Evolutionary conservation across 2,113 vertebrate species (phyloP), one percentile per base, ranked within the genome.

Genomic region (Boulengeromyrus knoepffleri): DNA sequence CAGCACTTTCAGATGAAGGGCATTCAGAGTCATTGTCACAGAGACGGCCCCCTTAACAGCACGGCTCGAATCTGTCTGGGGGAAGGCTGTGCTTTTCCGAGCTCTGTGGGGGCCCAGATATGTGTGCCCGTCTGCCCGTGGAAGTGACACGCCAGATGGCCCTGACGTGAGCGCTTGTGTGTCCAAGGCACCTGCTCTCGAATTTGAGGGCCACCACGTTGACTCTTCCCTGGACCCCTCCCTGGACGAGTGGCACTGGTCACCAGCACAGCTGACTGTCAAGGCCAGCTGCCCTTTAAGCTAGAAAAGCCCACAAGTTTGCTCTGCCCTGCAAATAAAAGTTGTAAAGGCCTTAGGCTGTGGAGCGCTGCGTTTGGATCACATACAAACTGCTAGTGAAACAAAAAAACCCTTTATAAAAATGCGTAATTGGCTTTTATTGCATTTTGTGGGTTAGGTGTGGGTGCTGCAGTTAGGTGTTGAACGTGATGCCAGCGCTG

Each of bases 241-340:
- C 42, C 13, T 80, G 62, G 5, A 86, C 47, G 91, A 27, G 46
- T 17, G 19, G 66, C 47, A 21, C 88, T 27, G 62, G 46, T 52
- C 70, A 53, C 46, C 58, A 24, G 24, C 88, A 90, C 92, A 92
- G 89, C 89, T 83, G 88, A 89, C 88, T 21, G 50, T 84, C 89
- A 89, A 17, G 3, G 52, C 89, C 77, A 89, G 39, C 89, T 89
- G 89, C 58, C 77, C 24, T 53, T 56, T 52, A 21, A 62, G 5
- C 17, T 62, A 21, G 8, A 45, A 24, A n/a, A 17, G 52, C 13
- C 87, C 36, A 2, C 8, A 88, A n/a, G 58, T 13, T 53, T 52
- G 5, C 53, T 24, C 21, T 46, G 21, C 36, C 31, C 52, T 21
- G n/a, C 13, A 39, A 56, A 39, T 58, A 27, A 9, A 62, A 62